Conservation (phyloP, 2,888 invertebrate species). For the Siphlonurus alternatus region DNA sequence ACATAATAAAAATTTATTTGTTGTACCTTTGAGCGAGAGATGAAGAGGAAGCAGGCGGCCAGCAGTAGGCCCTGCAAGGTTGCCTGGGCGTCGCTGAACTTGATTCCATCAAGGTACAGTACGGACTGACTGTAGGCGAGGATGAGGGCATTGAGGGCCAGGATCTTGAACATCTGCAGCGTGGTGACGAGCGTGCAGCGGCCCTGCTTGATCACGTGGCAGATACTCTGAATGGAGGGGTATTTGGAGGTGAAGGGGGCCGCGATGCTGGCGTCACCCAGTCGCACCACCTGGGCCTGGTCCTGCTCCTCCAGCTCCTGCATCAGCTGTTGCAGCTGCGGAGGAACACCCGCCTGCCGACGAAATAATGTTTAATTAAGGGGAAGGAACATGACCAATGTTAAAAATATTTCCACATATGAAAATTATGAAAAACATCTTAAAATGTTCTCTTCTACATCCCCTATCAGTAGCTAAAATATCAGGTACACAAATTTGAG, state of each 20-base stretch:
- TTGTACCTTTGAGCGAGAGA: slow-evolving; percentile 84
- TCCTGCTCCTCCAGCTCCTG: slow-evolving; percentile 80
- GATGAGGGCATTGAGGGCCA: slow-evolving; percentile 93
- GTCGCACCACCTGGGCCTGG: slow-evolving; percentile 71
- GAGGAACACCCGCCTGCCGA: background rate
- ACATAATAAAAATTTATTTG: background rate
- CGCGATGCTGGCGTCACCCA: slow-evolving; percentile 98
- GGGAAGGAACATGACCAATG: too few relatives aligned
- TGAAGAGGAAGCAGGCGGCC: slow-evolving; percentile 95
- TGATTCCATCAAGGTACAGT: slow-evolving; percentile 92
- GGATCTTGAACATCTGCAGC: slow-evolving; percentile 99
- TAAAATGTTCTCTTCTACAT: too few relatives aligned
- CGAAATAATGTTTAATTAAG: background rate
- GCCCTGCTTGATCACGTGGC: slow-evolving; percentile 98
- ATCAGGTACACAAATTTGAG: too few relatives aligned
- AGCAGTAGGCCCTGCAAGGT: slow-evolving; percentile 90
- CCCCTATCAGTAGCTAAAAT: too few relatives aligned
- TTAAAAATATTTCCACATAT: too few relatives aligned
- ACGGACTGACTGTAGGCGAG: slow-evolving; percentile 98
- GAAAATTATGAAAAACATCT: too few relatives aligned
- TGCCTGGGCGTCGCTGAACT: slow-evolving; percentile 94
- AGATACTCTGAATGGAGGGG: slow-evolving; percentile 90
- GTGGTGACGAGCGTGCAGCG: slow-evolving; percentile 98
- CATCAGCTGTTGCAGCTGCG: slow-evolving; percentile 48
- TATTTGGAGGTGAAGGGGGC: slow-evolving; percentile 97